Conservation (phyloP, 2,888 invertebrate genomes). For the Lepetodrilus schrolli region DNA sequence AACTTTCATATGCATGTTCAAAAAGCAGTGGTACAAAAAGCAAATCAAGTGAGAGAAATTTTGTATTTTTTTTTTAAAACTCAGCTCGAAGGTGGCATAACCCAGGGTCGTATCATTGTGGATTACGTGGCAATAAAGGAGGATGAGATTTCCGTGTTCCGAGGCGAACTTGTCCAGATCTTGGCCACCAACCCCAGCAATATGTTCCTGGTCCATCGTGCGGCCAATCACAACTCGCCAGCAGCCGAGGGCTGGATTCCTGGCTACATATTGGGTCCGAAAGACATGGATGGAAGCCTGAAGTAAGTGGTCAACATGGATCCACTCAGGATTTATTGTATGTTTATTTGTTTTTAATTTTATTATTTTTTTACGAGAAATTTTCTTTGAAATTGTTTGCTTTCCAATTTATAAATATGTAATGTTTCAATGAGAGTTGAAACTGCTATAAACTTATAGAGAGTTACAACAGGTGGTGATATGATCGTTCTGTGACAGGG, state of each 20-base stretch:
- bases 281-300: conserved; percentile 63
- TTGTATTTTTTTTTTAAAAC: too few species aligned
- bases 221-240: conserved; percentile 68
- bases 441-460: too few species aligned
- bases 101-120: conserved; percentile 65
- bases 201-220: conserved; percentile 72
- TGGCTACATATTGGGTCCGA: conserved; percentile 66
- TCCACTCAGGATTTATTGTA: background rate
- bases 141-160: conserved; percentile 75
- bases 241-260: conserved; percentile 76
- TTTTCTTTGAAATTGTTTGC: too few species aligned
- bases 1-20: too few species aligned
- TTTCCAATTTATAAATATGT: too few species aligned
- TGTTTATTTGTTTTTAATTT: background rate
- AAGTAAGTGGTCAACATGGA: conserved; percentile 56
- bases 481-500: too few species aligned
- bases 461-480: too few species aligned
- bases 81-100: conserved; percentile 37
- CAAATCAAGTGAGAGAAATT: too few species aligned
- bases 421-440: too few species aligned
- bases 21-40: too few species aligned
- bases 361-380: background rate
- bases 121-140: conserved; percentile 75
- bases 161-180: conserved; percentile 75
- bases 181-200: conserved; percentile 72